Evolutionary conservation across 2,113 vertebrate genomes (phyloP), one percentile per base, ranked within the genome.

Genomic region (Ochotona princeps): DNA sequence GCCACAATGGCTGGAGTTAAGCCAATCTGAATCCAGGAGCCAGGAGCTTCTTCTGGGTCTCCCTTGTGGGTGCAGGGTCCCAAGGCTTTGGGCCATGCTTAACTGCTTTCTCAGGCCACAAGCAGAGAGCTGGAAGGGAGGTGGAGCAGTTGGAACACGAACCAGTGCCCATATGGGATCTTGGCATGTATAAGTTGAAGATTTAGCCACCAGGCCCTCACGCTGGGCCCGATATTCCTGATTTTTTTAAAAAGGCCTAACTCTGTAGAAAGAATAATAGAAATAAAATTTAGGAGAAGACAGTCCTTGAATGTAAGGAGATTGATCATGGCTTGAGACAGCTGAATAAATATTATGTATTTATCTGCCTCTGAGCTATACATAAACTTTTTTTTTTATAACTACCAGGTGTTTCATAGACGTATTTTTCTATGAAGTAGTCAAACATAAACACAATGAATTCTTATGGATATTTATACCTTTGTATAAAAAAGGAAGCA

Each of bases 271-370:
- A 93, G 57, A 84, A 74, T 85, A 82, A 73, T 87, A 93, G 47
- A 88, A 88, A 86, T 57, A 74, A 85, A 90, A 80, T 72, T 60
- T 81, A 86, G 30, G 54, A 70, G 75, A 87, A 25, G 54, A 73
- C n/a, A 92, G 3, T 86, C 70, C 8, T 87, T 88, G 72, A 15
- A 10, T 90, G 4, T 75, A 83, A 92, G 72, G 49, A 92, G 60
- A 63, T 9, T 54, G 87, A 63, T 93, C 73, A 78, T 78, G 81
- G 47, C 78, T 93, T 60, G 51, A 60, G 75, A 74, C 94, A 94
- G 86, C 86, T 96, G 79, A 95, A 88, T 96, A 96, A 96, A 97
- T 94, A 96, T 44, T 44, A 61, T 60, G 76, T 94, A 90, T 94
- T 84, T 76, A 54, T 88, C 79, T n/a, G 72, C 90, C 47, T 54